Conservation (phyloP, 2,113 vertebrate genomes). For the Callipepla squamata region DNA sequence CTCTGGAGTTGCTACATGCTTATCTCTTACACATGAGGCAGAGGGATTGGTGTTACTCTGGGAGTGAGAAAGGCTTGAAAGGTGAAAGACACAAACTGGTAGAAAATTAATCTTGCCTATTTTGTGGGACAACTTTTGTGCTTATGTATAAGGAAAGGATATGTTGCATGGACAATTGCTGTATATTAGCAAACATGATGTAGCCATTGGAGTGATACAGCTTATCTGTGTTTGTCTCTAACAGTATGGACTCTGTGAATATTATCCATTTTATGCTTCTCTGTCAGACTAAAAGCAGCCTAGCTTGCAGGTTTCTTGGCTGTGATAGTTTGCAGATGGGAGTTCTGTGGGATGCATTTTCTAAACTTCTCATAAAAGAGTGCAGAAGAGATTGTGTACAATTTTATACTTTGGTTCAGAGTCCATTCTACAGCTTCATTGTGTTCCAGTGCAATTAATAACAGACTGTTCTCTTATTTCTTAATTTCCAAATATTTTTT, state of each 20-base stretch:
- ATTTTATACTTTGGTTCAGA: neutral
- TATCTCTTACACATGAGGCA: neutral
- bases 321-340: neutral
- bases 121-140: neutral
- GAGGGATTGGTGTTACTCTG: accelerated
- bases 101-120: neutral
- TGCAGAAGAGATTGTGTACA: neutral
- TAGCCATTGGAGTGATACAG: neutral
- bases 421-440: neutral
- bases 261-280: neutral
- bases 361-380: neutral
- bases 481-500: neutral
- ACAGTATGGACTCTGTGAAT: neutral
- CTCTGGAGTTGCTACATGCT: accelerated
- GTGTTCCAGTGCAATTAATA: neutral
- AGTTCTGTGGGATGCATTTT: neutral
- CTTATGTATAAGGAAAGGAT: neutral
- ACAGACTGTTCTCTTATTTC: neutral
- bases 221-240: neutral
- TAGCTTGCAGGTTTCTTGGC: neutral
- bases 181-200: neutral
- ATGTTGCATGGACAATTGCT: neutral
- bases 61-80: neutral
- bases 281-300: neutral
- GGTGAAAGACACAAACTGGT: neutral